phyloP scores from a whole-genome alignment of 1,140 invertebrate genomes.

The Drosophila novamexicana region DNA sequence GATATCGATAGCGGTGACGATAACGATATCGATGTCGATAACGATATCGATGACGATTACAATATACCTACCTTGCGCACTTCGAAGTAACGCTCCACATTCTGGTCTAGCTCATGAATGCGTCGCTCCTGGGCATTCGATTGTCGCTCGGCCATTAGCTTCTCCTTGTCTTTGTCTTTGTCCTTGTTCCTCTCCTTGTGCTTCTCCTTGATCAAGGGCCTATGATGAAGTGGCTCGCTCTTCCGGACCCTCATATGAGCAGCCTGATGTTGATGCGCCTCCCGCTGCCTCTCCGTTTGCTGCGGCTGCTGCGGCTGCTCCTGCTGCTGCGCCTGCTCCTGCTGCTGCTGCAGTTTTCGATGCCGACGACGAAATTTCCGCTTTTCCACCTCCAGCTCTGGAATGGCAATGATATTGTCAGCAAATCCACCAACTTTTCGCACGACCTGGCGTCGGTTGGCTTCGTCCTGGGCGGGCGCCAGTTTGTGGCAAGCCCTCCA shows the following conservation, averaged over 20 bases:
- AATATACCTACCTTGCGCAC: slow-evolving; percentile 61
- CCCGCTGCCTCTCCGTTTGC: slow-evolving; percentile 2
- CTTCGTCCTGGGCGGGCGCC: slow-evolving; percentile 40
- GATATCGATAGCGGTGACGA: background rate
- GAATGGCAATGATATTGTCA: slow-evolving; percentile 39
- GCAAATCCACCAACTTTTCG: slow-evolving; percentile 16
- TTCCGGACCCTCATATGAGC: background rate
- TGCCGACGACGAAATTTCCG: slow-evolving; percentile 28
- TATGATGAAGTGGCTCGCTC: slow-evolving; percentile 2
- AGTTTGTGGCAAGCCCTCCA: slow-evolving; percentile 30
- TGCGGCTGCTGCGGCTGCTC: background rate
- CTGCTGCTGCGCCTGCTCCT: background rate
- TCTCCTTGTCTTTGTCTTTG: slow-evolving; percentile 7
- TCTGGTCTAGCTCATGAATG: slow-evolving; percentile 64
- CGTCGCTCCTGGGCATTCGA: slow-evolving; percentile 52
- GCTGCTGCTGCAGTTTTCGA: slow-evolving; percentile 11
- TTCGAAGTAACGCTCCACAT: slow-evolving; percentile 61
- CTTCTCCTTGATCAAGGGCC: slow-evolving; percentile 14
- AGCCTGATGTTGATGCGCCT: slow-evolving; percentile 6
- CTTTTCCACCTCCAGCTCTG: slow-evolving; percentile 47
- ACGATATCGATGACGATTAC: background rate
- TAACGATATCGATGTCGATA: background rate
- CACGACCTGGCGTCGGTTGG: slow-evolving; percentile 17
- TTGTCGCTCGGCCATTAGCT: slow-evolving; percentile 40
- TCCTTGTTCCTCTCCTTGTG: slow-evolving; percentile 5